phyloP scores from a whole-genome alignment of 2,797 vertebrate genomes.

The Potorous gilbertii region DNA sequence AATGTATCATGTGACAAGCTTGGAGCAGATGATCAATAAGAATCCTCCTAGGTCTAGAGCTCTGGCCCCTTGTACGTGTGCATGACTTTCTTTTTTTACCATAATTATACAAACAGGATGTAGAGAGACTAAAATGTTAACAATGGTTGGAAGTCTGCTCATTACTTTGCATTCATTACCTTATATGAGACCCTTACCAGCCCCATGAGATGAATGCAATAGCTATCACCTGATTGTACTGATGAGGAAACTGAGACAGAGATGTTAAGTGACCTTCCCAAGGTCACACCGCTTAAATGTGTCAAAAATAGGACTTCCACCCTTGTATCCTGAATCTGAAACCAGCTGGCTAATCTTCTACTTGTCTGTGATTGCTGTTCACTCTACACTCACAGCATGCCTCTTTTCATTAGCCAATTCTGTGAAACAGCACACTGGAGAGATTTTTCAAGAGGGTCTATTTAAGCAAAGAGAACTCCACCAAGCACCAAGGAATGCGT shows the following conservation, averaged over 20 bases:
- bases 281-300: not conserved
- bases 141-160: not conserved
- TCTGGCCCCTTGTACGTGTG: too few species aligned
- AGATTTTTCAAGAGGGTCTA: conserved; percentile 43
- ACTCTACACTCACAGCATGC: not conserved
- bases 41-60: not conserved
- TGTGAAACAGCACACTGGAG: not conserved
- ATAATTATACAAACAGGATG: not conserved
- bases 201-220: not conserved
- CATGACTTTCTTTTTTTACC: not conserved
- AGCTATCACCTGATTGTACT: not conserved
- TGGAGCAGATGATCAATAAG: not conserved
- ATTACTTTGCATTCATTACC: not conserved
- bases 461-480: not conserved
- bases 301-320: not conserved
- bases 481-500: conserved; percentile 26
- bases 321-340: not conserved
- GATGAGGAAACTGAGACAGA: not conserved
- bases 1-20: not conserved
- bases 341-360: not conserved
- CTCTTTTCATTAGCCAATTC: conserved; percentile 36
- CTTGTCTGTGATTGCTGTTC: not conserved
- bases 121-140: not conserved
- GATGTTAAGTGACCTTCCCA: not conserved
- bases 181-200: not conserved